A percentile compares a stretch with the other conserved stretches of the same genome.
phyloP scores from a whole-genome alignment of 2,888 invertebrate genomes.

The Pelosia muscerda region DNA sequence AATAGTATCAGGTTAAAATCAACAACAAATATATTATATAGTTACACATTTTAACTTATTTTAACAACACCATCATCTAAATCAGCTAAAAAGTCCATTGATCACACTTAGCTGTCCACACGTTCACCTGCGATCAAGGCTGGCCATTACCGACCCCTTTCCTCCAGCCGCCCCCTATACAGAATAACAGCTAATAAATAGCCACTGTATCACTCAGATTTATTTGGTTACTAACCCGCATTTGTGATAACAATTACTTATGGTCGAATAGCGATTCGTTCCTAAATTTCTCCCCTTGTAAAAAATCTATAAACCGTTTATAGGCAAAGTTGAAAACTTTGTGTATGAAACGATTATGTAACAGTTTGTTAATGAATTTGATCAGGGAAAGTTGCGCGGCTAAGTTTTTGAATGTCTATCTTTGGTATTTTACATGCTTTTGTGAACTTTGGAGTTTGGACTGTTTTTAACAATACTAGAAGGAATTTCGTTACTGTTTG shows the following conservation, averaged over 20 bases:
- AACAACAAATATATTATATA: not conserved
- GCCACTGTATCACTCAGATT: constrained; percentile 51
- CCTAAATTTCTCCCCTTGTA: constrained; percentile 18
- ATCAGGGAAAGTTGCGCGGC: constrained; percentile 36
- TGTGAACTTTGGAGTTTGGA: not conserved
- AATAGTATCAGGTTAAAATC: not conserved
- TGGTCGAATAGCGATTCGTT: constrained; percentile 28
- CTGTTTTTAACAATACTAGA: not conserved
- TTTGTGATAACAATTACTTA: constrained; percentile 49
- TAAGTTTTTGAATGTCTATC: constrained; percentile 19
- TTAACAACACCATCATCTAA: constrained; percentile 10
- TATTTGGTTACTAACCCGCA: constrained; percentile 52
- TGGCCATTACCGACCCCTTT: not conserved
- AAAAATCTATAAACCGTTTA: constrained; percentile 35
- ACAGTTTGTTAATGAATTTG: constrained; percentile 51
- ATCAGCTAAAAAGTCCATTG: constrained; percentile 34
- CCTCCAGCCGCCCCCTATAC: constrained; percentile 10
- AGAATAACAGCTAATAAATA: constrained; percentile 54
- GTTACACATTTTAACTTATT: not conserved
- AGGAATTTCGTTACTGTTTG: not conserved
- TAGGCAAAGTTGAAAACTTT: constrained; percentile 39
- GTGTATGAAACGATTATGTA: constrained; percentile 44
- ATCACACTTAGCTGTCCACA: constrained; percentile 40
- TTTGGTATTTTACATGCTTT: not conserved
- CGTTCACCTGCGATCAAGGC: constrained; percentile 39